These are phyloP conservation scores for Oryzias dopingdopingensis DNA, from an alignment of 2,797 vertebrate species.

Conservation along the genomic window DNA sequence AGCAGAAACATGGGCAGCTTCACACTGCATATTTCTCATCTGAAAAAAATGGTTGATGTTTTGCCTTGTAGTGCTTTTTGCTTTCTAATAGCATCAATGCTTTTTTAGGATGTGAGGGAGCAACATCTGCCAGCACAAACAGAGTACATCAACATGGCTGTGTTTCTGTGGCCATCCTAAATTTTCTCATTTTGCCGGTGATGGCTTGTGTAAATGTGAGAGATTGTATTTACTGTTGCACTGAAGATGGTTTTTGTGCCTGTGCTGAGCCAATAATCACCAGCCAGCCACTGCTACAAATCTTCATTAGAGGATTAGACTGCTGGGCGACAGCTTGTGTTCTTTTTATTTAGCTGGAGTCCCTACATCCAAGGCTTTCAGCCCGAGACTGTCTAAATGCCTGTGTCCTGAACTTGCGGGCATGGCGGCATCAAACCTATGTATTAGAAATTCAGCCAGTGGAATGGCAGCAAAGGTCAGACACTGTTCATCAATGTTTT, in stretches of 20 bases:
- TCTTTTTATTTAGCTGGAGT: slow-evolving; percentile 59
- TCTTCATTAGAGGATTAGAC: slow-evolving; percentile 81
- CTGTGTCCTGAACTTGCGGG: slow-evolving; percentile 45
- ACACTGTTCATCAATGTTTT: background rate
- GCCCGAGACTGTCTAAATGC: slow-evolving; percentile 25
- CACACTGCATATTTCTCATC: slow-evolving; percentile 40
- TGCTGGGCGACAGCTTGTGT: slow-evolving; percentile 68
- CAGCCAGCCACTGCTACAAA: slow-evolving; percentile 70
- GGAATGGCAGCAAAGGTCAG: background rate
- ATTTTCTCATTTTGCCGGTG: slow-evolving; percentile 44
- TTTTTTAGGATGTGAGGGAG: slow-evolving; percentile 17
- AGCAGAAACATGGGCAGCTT: slow-evolving; percentile 29
- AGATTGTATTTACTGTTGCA: slow-evolving; percentile 65
- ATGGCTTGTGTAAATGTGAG: slow-evolving; percentile 58
- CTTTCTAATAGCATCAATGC: slow-evolving; percentile 35
- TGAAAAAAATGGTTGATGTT: slow-evolving; percentile 51
- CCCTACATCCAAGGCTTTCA: slow-evolving; percentile 31
- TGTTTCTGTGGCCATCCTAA: slow-evolving; percentile 20
- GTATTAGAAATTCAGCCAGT: slow-evolving; percentile 1
- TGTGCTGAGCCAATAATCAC: slow-evolving; percentile 71
- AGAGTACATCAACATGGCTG: background rate
- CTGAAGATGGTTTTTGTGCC: slow-evolving; percentile 59
- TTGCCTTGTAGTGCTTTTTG: slow-evolving; percentile 33
- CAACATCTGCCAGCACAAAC: slow-evolving; percentile 10
- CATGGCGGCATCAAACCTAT: slow-evolving; percentile 19